Evolutionary conservation across 1,140 invertebrate species (phyloP).

Genomic region (Halesus radiatus): DNA sequence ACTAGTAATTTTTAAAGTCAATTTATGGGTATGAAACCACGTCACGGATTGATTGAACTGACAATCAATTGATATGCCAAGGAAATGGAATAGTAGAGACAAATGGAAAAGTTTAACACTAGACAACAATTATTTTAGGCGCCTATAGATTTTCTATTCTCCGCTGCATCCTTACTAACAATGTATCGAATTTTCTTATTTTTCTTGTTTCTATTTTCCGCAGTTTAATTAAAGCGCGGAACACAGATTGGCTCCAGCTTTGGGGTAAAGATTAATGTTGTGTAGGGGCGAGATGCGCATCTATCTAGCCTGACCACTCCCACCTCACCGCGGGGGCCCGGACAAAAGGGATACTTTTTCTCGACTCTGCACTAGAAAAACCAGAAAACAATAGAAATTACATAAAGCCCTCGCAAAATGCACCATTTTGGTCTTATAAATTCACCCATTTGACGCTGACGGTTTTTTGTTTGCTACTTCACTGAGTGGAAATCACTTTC

Average conservation of each 20-base stretch:
- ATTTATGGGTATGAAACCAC: too few relatives aligned
- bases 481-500: too few relatives aligned
- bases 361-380: slow-evolving; percentile 15
- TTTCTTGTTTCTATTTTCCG: too few relatives aligned
- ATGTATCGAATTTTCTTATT: too few relatives aligned
- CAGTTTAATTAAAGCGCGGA: not conserved
- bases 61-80: too few relatives aligned
- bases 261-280: slow-evolving; percentile 54
- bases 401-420: slow-evolving; percentile 28
- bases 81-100: too few relatives aligned
- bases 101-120: too few relatives aligned
- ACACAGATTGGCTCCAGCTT: not conserved
- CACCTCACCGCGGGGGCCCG: slow-evolving; percentile 37
- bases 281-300: slow-evolving; percentile 39
- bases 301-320: slow-evolving; percentile 55
- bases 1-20: too few relatives aligned
- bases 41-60: too few relatives aligned
- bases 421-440: slow-evolving; percentile 17
- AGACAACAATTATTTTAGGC: too few relatives aligned
- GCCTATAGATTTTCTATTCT: too few relatives aligned
- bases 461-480: not conserved
- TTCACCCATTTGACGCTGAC: not conserved
- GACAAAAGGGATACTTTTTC: slow-evolving; percentile 21
- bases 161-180: too few relatives aligned
- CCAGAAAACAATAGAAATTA: slow-evolving; percentile 38